Percentiles rank a stretch among this genome's conserved stretches.
phyloP scores from a whole-genome alignment of 2,113 vertebrate genomes.

The Semicossyphus pulcher region DNA sequence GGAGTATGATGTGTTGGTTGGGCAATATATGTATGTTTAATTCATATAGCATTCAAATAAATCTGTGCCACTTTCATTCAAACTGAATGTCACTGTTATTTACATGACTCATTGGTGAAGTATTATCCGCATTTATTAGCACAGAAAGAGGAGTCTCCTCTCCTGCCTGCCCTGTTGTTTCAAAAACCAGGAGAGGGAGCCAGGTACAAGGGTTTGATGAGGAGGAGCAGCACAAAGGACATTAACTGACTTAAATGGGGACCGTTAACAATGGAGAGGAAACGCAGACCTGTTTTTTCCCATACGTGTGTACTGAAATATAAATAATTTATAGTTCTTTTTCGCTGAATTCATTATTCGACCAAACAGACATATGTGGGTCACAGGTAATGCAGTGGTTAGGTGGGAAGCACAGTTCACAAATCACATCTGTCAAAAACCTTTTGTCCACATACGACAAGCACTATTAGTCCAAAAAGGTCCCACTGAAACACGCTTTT shows the following conservation, averaged over 20 bases:
- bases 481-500: slow-evolving; percentile 20
- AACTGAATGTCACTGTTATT: not conserved
- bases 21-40: too few relatives aligned
- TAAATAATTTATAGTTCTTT: fast-evolving
- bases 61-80: not conserved
- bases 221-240: slow-evolving; percentile 32
- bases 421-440: slow-evolving; percentile 65
- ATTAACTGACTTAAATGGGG: not conserved
- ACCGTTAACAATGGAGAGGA: slow-evolving; percentile 19
- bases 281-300: not conserved
- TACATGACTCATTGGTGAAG: not conserved
- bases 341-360: not conserved
- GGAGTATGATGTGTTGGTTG: fast-evolving
- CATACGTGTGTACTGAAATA: not conserved
- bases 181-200: slow-evolving; percentile 82
- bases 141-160: not conserved
- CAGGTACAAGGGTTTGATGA: slow-evolving; percentile 71
- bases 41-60: not conserved
- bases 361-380: not conserved
- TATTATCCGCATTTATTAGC: not conserved
- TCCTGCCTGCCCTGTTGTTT: slow-evolving; percentile 24
- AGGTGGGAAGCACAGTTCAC: slow-evolving; percentile 24
- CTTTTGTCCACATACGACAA: slow-evolving; percentile 40
- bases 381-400: not conserved
- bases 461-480: not conserved